Base-by-base conservation (phyloP, 2,113 vertebrate genomes). In the Brachypodius melanocephalos region DNA sequence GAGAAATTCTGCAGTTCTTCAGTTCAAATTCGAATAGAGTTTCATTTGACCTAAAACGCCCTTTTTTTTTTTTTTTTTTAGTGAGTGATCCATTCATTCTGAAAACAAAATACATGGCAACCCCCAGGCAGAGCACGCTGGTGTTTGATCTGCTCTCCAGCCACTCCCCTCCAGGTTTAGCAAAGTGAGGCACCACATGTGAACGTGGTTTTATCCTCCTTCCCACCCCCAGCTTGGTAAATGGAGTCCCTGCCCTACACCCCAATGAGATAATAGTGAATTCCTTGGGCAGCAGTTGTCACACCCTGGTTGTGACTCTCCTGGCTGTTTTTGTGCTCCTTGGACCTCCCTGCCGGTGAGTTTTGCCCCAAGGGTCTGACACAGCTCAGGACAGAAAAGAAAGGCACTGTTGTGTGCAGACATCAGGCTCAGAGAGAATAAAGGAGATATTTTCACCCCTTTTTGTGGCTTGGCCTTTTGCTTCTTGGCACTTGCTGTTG, bases 1-100 rank as follows among this genome's bases (percentile, higher is more conserved):
- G 42, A 85, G 77, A 93, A 93, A 85, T 40, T 45, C 68, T 54
- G 65, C 4, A 6, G 5, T 76, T 43, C 45, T 86, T 89, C 68
- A 58, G 54, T 79, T 91, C 61, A 91, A 57, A 93, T 80, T n/a
- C 84, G 40, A 89, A 68, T 88, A 91, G 31, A 13, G 5, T 65
- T 93, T 84, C 11, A 6, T 80, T 43, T 89, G 80, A 73, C 94
- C 84, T 89, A 84, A 94, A 93, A 40, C 1, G 19, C 22, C 48
- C 24, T 8, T 26, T 71, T 54, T 76, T 76, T 24, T n/a, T 21
- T 81, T 51, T 73, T 77, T 28, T 34, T 83, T 73, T 14, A 68
- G 15, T 29, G 52, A 83, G 61, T 68, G 74, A 63, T 69, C 63
- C 49, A 28, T 80, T 89, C 52, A 89, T 61, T 89, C n/a, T 10